These are phyloP conservation scores for Rotaria socialis DNA, from an alignment of 2,888 invertebrate genomes.

Conservation along the genomic window DNA sequence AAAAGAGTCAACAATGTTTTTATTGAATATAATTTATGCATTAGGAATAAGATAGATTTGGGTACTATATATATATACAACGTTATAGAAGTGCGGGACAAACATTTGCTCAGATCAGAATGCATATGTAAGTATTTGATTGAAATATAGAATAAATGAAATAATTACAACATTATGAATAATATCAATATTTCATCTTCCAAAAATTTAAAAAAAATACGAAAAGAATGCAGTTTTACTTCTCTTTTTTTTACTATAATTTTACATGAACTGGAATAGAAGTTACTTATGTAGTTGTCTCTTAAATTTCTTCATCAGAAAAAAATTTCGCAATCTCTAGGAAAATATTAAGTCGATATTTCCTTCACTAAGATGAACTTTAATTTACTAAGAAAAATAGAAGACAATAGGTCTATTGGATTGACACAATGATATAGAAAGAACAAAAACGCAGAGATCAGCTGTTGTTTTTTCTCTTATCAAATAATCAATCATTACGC, in stretches of 20 bases:
- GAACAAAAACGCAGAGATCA: not conserved
- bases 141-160: not conserved
- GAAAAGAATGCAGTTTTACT: not conserved
- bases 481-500: not conserved
- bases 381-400: too few species aligned
- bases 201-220: not conserved
- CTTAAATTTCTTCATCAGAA: too few species aligned
- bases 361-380: too few species aligned
- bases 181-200: not conserved
- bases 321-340: too few species aligned
- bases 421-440: too few species aligned
- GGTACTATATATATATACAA: not conserved
- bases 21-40: constrained; percentile 32
- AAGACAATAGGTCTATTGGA: too few species aligned
- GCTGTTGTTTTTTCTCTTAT: not conserved
- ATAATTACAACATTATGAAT: not conserved
- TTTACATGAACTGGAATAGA: not conserved
- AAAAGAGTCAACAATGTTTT: constrained; percentile 18
- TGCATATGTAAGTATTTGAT: constrained; percentile 15
- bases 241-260: not conserved
- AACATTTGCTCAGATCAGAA: constrained; percentile 10
- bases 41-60: constrained; percentile 10
- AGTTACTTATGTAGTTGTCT: too few species aligned
- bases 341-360: too few species aligned
- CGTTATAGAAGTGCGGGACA: not conserved